Percentiles rank a stretch among this genome's conserved stretches.
These are phyloP conservation scores for Pampus argenteus DNA, from an alignment of 2,797 vertebrate species.

Conservation along the genomic window DNA sequence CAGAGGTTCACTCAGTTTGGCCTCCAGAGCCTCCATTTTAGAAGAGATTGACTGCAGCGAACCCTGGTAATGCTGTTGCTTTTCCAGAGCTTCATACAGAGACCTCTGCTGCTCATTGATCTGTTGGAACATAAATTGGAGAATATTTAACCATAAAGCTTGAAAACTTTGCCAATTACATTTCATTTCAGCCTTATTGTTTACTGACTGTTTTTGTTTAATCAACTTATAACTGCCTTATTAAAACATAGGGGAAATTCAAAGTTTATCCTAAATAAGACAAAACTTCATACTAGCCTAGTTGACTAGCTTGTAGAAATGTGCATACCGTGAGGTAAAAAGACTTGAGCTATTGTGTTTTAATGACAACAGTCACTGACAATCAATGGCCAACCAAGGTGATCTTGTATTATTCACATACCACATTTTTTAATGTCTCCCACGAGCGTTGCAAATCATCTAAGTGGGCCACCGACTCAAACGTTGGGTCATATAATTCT, in stretches of 20 bases:
- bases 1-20: constrained; percentile 89
- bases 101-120: constrained; percentile 98
- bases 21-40: constrained; percentile 94
- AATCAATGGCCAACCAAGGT: background rate
- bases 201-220: background rate
- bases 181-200: background rate
- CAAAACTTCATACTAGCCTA: background rate
- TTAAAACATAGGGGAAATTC: background rate
- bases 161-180: background rate
- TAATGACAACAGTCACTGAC: background rate
- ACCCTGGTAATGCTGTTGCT: constrained; percentile 96
- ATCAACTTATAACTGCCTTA: no score
- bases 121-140: constrained; percentile 72
- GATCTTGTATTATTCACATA: constrained; percentile 72
- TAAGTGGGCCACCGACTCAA: constrained; percentile 91
- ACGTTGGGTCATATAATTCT: constrained; percentile 89
- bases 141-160: background rate
- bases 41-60: constrained; percentile 95
- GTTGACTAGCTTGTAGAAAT: background rate
- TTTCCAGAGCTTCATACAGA: constrained; percentile 95
- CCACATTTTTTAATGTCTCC: constrained; percentile 99
- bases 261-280: background rate
- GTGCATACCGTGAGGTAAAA: background rate
- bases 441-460: constrained; percentile 97
- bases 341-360: background rate